Base-by-base conservation (phyloP, 2,113 vertebrate species). In the Galbula dea region DNA sequence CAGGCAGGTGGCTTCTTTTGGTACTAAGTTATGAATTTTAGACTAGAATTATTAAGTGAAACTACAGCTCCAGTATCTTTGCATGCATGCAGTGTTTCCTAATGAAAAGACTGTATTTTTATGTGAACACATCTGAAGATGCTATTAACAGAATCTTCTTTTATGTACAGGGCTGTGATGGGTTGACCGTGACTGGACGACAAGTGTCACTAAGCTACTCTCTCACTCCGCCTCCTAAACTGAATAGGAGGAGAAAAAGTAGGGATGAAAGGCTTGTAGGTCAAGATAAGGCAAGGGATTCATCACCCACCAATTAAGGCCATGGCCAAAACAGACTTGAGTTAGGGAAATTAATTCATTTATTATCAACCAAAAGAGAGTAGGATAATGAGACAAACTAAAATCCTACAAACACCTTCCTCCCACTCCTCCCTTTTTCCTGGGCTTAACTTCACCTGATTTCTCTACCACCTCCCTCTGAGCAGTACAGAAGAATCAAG, bases 401-500 rank as follows among this genome's bases (percentile, higher is more conserved):
- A 34, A 57, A 57, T 39, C 11, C 34, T 78, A 67, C 17, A 63
- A 78, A 39, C 22, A n/a, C 11, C 17, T 54, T 52, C 13, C 16
- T 17, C 8, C 21, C 51, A 18, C 8, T 37, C 15, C 62, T 21
- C n/a, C n/a, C 16, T 15, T 45, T 55, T 39, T 55, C 58, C n/a
- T 1, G 2, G 22, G 21, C 27, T 45, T 14, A 62, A 17, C 17
- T 46, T 55, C n/a, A 45, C 15, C 19, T 2, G 2, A 26, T 4
- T 65, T 55, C 43, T 24, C 34, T 34, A 4, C 36, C 10, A 30
- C 20, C 10, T 36, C 7, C 23, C 23, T 18, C 2, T 2, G 2
- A 29, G 30, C 1, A 7, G 13, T 1, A 2, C 18, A 46, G 30
- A 4, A 32, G 20, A 13, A 59, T 1, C 1, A 16, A 8, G 16